Conservation (phyloP, 2,113 vertebrate species). For the Aptenodytes patagonicus region DNA sequence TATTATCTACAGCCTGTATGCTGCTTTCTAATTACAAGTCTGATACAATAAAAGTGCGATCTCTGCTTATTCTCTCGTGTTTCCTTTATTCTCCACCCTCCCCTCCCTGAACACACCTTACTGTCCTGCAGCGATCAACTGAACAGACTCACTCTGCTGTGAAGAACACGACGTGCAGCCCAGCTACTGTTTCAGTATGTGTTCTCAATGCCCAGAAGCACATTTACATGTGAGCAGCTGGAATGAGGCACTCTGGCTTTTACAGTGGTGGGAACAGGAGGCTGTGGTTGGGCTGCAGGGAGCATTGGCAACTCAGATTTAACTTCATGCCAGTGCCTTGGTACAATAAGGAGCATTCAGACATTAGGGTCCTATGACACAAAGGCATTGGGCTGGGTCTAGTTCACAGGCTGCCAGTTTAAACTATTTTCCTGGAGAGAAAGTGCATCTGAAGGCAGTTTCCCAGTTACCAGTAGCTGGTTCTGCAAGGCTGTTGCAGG, state of each 20-base stretch:
- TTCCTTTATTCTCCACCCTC: neutral
- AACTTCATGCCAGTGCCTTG: too few relatives aligned
- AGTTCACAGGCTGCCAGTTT: neutral
- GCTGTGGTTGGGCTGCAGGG: neutral
- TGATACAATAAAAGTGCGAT: neutral
- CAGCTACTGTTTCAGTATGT: accelerated
- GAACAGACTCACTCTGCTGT: too few relatives aligned
- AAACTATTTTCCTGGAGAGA: neutral
- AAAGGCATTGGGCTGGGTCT: neutral
- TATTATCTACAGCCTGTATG: neutral
- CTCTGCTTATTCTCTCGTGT: neutral
- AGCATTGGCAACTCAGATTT: neutral
- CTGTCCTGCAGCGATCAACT: accelerated
- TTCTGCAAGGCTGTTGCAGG: neutral
- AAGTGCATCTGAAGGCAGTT: neutral
- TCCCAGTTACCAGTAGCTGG: accelerated
- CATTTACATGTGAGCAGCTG: neutral
- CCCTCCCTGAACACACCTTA: neutral
- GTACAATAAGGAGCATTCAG: neutral
- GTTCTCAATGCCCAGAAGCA: neutral
- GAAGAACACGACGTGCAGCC: neutral
- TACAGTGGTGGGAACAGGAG: neutral
- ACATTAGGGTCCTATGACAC: neutral
- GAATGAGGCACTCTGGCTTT: neutral
- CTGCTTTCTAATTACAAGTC: neutral